Base-by-base conservation (phyloP, 1,140 invertebrate genomes). In the Drosophila orena region DNA sequence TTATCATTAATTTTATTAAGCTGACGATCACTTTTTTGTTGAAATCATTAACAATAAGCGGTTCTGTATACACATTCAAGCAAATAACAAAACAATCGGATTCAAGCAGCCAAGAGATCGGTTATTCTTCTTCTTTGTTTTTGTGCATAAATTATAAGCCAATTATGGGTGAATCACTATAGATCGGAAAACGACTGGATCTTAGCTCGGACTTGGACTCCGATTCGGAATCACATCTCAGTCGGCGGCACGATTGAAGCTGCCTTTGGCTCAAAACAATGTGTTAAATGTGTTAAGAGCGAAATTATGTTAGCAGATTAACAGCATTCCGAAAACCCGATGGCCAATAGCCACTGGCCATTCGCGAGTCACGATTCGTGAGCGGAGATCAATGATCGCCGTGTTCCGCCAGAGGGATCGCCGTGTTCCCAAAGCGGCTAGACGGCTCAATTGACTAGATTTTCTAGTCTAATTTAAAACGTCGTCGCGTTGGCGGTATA, bases 251-350 rank as follows among this genome's bases (percentile, higher is more conserved):
- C 73, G 49, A 89, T 89, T 89, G 84, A 89, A 55, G 84, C 76
- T 80, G 61, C 17, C 54, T 65, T 64, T 68, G 71, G 79, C 50
- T 64, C 77, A 74, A 80, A 89, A 89, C 80, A 89, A 89, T 89
- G 84, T 89, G 84, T 89, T 89, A 89, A 89, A 89, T 84, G 84
- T 89, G 84, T 89, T 89, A 89, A 89, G 84, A 89, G 84, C 84
- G 84, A 89, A 89, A 89, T 89, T 89, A 89, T 89, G 84, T 89
- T 89, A 89, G 81, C 84, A 89, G 84, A 89, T 89, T 89, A 80
- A 77, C 84, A 89, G 69, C 84, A 89, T 89, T 89, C 85, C 84
- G 59, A 77, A 74, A 76, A 69, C 75, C 59, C 55, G 77, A 84
- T 69, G 68, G 77, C 74, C 81, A 80, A 70, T 77, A 35, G 60